Evolutionary conservation across 2,888 invertebrate species (phyloP).

Genomic region (Cryptus armator): DNA sequence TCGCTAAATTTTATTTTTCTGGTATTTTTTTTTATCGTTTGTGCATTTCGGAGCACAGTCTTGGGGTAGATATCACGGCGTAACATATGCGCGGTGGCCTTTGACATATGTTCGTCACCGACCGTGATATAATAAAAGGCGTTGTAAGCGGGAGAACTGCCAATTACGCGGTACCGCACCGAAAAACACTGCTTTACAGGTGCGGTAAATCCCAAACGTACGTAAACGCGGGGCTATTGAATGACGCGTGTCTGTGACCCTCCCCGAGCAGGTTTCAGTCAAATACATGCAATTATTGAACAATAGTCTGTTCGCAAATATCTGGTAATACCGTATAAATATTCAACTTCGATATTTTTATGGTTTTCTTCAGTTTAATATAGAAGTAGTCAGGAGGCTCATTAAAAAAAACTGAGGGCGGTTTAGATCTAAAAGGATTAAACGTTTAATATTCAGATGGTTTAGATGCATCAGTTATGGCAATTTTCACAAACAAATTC

Average conservation of each 20-base stretch:
- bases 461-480: too few species aligned
- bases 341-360: not conserved
- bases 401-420: too few species aligned
- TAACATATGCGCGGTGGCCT: constrained; percentile 65
- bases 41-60: not conserved
- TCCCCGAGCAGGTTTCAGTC: constrained; percentile 14
- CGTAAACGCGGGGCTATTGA: constrained; percentile 40
- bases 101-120: constrained; percentile 69
- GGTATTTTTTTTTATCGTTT: not conserved
- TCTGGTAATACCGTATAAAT: too few species aligned
- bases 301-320: not conserved
- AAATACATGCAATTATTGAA: constrained; percentile 16
- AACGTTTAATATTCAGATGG: too few species aligned
- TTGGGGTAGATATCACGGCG: constrained; percentile 17
- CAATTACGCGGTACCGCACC: constrained; percentile 76
- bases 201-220: constrained; percentile 74
- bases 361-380: not conserved
- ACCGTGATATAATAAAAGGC: constrained; percentile 70
- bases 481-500: too few species aligned
- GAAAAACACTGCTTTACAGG: constrained; percentile 79
- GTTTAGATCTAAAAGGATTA: too few species aligned
- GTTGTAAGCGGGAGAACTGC: constrained; percentile 61
- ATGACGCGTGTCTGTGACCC: constrained; percentile 53
- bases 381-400: too few species aligned
- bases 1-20: not conserved